phyloP scores from a whole-genome alignment of 2,888 invertebrate species.

The Atethmia centrago region DNA sequence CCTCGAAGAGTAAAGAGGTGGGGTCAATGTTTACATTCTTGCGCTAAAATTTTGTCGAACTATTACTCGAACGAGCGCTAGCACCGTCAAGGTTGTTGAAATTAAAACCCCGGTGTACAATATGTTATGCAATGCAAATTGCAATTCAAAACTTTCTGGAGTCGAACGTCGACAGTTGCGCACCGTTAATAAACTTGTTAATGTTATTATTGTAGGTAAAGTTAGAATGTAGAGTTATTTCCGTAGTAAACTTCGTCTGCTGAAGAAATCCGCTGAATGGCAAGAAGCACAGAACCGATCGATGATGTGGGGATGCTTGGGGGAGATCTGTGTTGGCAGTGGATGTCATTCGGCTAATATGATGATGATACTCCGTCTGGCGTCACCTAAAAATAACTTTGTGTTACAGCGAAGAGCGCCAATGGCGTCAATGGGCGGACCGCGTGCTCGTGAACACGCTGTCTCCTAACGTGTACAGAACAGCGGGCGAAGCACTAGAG shows the following conservation, averaged over 20 bases:
- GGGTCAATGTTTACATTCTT: background rate
- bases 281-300: background rate
- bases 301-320: background rate
- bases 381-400: slow-evolving; percentile 19
- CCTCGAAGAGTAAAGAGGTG: background rate
- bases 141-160: background rate
- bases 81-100: background rate
- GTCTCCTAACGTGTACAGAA: slow-evolving; percentile 99
- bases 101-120: background rate
- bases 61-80: too few species aligned
- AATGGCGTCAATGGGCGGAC: slow-evolving; percentile 99
- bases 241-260: background rate
- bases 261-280: background rate
- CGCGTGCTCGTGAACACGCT: slow-evolving; percentile 96
- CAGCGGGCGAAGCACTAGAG: slow-evolving; percentile 95
- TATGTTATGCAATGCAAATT: background rate
- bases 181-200: background rate
- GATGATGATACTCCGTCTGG: background rate
- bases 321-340: background rate
- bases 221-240: background rate
- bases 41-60: background rate
- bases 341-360: background rate
- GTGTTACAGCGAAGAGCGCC: slow-evolving; percentile 95
- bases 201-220: background rate
- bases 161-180: background rate